Evolutionary conservation across 2,888 invertebrate genomes (phyloP).

Genomic region (Encarsia formosa): DNA sequence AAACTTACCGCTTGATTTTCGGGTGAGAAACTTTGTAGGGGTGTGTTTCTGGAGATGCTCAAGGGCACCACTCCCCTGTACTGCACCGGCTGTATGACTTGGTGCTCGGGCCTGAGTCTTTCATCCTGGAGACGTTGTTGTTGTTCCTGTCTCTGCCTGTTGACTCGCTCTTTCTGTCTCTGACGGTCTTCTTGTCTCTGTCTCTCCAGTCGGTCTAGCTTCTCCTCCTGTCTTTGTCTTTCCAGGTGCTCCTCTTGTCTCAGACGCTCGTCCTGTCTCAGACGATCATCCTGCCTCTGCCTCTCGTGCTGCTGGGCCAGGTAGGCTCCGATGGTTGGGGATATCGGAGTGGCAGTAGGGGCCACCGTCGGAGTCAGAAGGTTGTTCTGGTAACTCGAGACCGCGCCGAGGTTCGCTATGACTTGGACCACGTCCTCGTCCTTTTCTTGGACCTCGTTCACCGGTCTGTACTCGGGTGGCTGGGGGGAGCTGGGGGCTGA

Average conservation of each 20-base stretch:
- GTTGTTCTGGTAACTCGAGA: slow-evolving; percentile 26
- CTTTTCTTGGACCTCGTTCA: slow-evolving; percentile 41
- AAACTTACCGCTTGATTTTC: too few relatives aligned
- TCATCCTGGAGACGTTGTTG: slow-evolving; percentile 28
- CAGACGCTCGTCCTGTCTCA: slow-evolving; percentile 8
- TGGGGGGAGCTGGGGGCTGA: slow-evolving; percentile 2
- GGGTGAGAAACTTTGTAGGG: too few relatives aligned
- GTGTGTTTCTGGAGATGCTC: too few relatives aligned
- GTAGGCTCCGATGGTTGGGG: slow-evolving; percentile 29
- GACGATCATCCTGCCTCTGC: neutral
- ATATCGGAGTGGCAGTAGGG: slow-evolving; percentile 6
- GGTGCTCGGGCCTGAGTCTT: neutral
- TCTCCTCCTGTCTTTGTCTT: slow-evolving; percentile 15
- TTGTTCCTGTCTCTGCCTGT: slow-evolving; percentile 27
- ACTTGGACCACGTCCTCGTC: slow-evolving; percentile 33
- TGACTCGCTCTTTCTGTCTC: slow-evolving; percentile 12
- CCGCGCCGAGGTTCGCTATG: slow-evolving; percentile 32
- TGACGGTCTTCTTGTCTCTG: slow-evolving; percentile 1
- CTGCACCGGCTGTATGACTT: slow-evolving; percentile 10
- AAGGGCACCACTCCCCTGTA: too few relatives aligned
- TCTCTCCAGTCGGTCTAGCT: slow-evolving; percentile 9
- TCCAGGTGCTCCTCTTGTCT: slow-evolving; percentile 7
- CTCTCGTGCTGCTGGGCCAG: slow-evolving; percentile 24
- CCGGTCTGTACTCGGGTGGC: slow-evolving; percentile 35
- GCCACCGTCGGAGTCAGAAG: slow-evolving; percentile 19